phyloP scores from a whole-genome alignment of 2,797 vertebrate genomes.

The Micrastur ruficollis region DNA sequence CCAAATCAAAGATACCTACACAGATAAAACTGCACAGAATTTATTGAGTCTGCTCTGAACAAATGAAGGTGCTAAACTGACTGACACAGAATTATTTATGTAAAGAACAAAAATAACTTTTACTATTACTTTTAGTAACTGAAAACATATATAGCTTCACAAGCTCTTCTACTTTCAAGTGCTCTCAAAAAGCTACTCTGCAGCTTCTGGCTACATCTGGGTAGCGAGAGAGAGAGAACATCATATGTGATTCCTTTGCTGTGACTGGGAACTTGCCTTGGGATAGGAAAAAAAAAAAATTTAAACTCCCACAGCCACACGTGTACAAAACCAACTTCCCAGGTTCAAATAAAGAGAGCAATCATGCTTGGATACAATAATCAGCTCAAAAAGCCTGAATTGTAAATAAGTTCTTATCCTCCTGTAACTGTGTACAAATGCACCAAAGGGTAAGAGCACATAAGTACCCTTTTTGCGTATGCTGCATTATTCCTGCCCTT shows the following conservation, averaged over 20 bases:
- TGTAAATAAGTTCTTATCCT: not conserved
- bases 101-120: not conserved
- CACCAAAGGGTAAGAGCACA: accelerated
- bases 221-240: not conserved
- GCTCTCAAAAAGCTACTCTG: not conserved
- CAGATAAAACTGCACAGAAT: not conserved
- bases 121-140: not conserved
- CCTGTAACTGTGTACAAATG: not conserved
- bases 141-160: not conserved
- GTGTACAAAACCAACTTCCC: not conserved
- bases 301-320: not conserved
- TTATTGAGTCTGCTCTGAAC: not conserved
- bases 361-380: not conserved
- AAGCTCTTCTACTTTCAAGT: not conserved
- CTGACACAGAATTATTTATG: not conserved
- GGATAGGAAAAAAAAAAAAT: not conserved
- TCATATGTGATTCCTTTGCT: not conserved
- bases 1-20: not conserved
- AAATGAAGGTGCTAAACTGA: not conserved
- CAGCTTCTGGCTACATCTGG: not conserved
- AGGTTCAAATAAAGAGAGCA: not conserved
- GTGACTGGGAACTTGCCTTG: not conserved
- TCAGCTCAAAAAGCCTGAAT: not conserved
- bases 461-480: not conserved
- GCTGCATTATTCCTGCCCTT: not conserved